phyloP scores from a whole-genome alignment of 2,888 invertebrate species.

The Trichopoda pennipes region DNA sequence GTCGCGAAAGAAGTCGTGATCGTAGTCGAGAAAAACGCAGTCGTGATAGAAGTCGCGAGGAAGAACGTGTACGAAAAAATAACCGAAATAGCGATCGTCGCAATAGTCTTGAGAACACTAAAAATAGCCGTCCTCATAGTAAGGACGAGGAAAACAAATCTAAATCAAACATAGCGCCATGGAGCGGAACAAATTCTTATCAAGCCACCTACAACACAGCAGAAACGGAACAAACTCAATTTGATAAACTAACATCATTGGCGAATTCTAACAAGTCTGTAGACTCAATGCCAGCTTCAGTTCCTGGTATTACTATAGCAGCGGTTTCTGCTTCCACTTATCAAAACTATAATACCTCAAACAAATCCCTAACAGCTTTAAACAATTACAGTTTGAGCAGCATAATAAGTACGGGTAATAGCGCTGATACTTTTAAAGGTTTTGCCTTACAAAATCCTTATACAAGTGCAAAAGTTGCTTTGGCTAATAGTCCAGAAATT shows the following conservation, averaged over 20 bases:
- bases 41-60: conserved; percentile 81
- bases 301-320: conserved; percentile 19
- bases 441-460: conserved; percentile 74
- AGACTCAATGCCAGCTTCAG: conserved; percentile 1
- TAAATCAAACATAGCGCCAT: conserved; percentile 60
- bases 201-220: conserved; percentile 47
- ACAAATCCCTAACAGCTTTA: conserved; percentile 62
- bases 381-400: conserved; percentile 74
- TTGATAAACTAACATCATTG: conserved; percentile 25
- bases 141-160: conserved; percentile 32
- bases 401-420: conserved; percentile 56
- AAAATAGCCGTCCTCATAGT: conserved; percentile 12
- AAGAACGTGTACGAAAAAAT: conserved; percentile 80
- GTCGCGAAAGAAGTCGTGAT: conserved; percentile 74
- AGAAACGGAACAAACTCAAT: not conserved
- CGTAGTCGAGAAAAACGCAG: conserved; percentile 73
- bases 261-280: conserved; percentile 9
- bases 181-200: conserved; percentile 67
- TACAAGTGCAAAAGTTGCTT: conserved; percentile 68
- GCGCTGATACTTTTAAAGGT: conserved; percentile 59
- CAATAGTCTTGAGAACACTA: conserved; percentile 32
- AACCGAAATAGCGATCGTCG: conserved; percentile 52
- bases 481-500: conserved; percentile 30
- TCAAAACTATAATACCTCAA: conserved; percentile 72
- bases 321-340: conserved; percentile 68